Evolutionary conservation across 1,140 invertebrate genomes (phyloP).

Genomic region (Caerostris extrusa): DNA sequence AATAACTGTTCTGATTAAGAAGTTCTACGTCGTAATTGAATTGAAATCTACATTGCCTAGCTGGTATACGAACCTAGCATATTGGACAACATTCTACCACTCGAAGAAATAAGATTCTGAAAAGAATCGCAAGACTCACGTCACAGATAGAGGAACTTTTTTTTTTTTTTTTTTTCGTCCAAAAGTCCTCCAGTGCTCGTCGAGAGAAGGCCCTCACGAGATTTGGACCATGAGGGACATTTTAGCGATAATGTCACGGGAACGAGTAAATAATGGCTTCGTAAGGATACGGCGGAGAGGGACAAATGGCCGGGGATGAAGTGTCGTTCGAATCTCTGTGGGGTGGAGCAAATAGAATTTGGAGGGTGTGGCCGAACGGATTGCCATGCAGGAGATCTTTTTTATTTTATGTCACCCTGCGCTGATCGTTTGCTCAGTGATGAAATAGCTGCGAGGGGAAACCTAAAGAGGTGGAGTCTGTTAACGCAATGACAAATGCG

Average conservation of each 20-base stretch:
- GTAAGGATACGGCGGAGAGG: conserved; percentile 22
- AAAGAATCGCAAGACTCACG: background rate
- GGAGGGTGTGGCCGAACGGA: conserved; percentile 37
- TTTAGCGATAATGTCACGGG: conserved; percentile 29
- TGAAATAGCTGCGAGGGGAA: background rate
- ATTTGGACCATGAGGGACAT: background rate
- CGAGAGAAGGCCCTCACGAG: background rate
- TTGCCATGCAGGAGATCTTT: conserved; percentile 1
- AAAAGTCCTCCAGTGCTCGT: background rate
- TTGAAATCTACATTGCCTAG: too few relatives aligned
- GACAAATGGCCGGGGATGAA: conserved; percentile 43
- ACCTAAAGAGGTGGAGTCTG: background rate
- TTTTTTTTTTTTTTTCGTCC: background rate
- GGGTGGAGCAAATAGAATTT: conserved; percentile 65
- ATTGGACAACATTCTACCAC: background rate
- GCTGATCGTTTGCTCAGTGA: conserved; percentile 26
- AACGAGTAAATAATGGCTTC: conserved; percentile 47
- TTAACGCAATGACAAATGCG: background rate
- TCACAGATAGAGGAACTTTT: background rate
- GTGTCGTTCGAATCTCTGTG: conserved; percentile 1
- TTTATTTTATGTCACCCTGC: background rate
- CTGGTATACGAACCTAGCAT: background rate
- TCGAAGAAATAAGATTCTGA: background rate
- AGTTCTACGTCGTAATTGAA: too few relatives aligned
- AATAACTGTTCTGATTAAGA: too few relatives aligned